Conservation (phyloP, 2,888 invertebrate species). For the Hydropsyche betteni region DNA sequence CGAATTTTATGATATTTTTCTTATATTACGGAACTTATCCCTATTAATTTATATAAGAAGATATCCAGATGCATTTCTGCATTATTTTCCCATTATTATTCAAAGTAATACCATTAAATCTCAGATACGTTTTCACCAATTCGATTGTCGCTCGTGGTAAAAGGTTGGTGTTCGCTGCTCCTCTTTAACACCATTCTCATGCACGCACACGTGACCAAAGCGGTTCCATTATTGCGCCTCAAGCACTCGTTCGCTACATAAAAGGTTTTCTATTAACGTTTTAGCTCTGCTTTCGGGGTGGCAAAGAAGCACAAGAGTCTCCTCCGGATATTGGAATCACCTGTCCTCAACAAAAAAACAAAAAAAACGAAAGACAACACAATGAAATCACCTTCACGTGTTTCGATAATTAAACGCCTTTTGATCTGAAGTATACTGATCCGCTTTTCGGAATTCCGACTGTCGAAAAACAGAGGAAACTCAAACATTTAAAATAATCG, state of each 20-base stretch:
- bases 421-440: too few species aligned
- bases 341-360: not conserved
- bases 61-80: too few species aligned
- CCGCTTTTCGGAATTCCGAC: too few species aligned
- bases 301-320: slow-evolving; percentile 16
- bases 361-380: not conserved
- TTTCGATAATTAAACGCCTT: not conserved
- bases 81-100: too few species aligned
- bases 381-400: not conserved
- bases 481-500: too few species aligned
- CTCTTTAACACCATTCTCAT: slow-evolving; percentile 45
- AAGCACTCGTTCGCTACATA: slow-evolving; percentile 44
- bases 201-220: slow-evolving; percentile 47
- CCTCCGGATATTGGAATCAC: slow-evolving; percentile 34
- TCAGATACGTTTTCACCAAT: too few species aligned
- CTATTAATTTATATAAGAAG: too few species aligned
- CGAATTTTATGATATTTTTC: too few species aligned
- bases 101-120: too few species aligned
- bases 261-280: slow-evolving; percentile 51
- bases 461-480: too few species aligned
- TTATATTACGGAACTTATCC: too few species aligned
- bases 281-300: slow-evolving; percentile 50
- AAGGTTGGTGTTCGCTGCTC: not conserved
- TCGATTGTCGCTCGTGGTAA: not conserved
- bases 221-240: slow-evolving; percentile 43